Percentiles rank a stretch among this genome's conserved stretches.
phyloP scores from a whole-genome alignment of 2,888 invertebrate genomes.

The Odontocolon sp. region DNA sequence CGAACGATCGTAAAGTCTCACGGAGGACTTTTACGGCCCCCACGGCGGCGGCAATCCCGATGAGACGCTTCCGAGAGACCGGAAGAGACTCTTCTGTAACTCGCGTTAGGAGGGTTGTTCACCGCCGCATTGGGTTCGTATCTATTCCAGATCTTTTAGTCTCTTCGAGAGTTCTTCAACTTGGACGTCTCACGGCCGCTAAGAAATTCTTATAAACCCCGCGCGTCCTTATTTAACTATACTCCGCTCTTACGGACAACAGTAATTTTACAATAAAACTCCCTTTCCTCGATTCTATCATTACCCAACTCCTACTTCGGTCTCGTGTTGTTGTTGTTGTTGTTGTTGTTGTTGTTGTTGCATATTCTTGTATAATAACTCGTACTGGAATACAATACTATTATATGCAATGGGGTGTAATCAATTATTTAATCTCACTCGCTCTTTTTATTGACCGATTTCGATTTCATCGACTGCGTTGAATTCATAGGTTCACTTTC shows the following conservation, averaged over 20 bases:
- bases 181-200: not conserved
- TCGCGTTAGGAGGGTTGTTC: slow-evolving; percentile 1
- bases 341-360: no score
- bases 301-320: not conserved
- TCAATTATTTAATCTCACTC: not conserved
- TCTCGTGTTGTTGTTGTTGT: not conserved
- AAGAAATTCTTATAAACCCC: not conserved
- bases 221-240: not conserved
- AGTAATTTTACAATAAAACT: slow-evolving; percentile 16
- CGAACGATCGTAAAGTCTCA: slow-evolving; percentile 60
- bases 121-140: not conserved
- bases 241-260: not conserved
- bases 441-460: slow-evolving; percentile 16
- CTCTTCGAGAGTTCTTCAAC: not conserved
- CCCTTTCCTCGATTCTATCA: not conserved
- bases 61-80: slow-evolving; percentile 52
- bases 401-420: not conserved
- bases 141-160: not conserved
- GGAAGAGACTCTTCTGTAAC: slow-evolving; percentile 35
- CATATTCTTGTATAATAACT: no score
- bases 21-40: slow-evolving; percentile 57
- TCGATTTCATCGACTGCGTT: slow-evolving; percentile 34
- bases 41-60: slow-evolving; percentile 45
- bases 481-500: slow-evolving; percentile 18
- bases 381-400: not conserved